Percentiles rank a stretch among this genome's conserved stretches.
phyloP scores from a whole-genome alignment of 2,888 invertebrate species.

The Drosophila mimetica region DNA sequence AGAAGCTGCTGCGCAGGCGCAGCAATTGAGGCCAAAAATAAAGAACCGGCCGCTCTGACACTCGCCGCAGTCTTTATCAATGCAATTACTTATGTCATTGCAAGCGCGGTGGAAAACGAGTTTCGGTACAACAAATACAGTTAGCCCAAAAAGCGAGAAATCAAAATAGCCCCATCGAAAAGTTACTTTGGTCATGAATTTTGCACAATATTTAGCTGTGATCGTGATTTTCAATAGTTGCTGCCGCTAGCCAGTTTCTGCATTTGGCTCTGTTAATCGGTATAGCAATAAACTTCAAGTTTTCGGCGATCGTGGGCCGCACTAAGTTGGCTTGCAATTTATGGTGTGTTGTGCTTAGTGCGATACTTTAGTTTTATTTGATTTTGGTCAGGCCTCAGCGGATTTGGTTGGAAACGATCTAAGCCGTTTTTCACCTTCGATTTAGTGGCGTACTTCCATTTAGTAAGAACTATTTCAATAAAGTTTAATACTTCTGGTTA shows the following conservation, averaged over 20 bases:
- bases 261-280: slow-evolving; percentile 57
- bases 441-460: slow-evolving; percentile 20
- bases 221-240: slow-evolving; percentile 72
- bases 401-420: slow-evolving; percentile 12
- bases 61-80: slow-evolving; percentile 64
- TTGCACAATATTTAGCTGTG: slow-evolving; percentile 52
- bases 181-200: slow-evolving; percentile 67
- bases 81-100: slow-evolving; percentile 70
- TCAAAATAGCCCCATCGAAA: slow-evolving; percentile 2
- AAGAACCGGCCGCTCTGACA: slow-evolving; percentile 48
- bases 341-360: background rate
- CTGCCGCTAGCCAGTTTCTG: slow-evolving; percentile 36
- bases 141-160: slow-evolving; percentile 34
- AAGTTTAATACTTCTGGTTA: slow-evolving; percentile 5
- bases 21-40: slow-evolving; percentile 65
- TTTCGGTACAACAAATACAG: slow-evolving; percentile 32
- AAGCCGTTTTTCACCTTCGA: slow-evolving; percentile 39
- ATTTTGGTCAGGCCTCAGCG: slow-evolving; percentile 25
- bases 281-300: slow-evolving; percentile 76
- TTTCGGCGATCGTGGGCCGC: slow-evolving; percentile 57
- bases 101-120: slow-evolving; percentile 34
- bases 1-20: slow-evolving; percentile 31
- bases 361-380: background rate
- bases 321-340: slow-evolving; percentile 19
- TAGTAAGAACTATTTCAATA: slow-evolving; percentile 11